A percentile compares a stretch with the other conserved stretches of the same genome.
These are phyloP conservation scores for Manis pentadactyla DNA, from an alignment of 2,797 vertebrate genomes.

Conservation along the genomic window DNA sequence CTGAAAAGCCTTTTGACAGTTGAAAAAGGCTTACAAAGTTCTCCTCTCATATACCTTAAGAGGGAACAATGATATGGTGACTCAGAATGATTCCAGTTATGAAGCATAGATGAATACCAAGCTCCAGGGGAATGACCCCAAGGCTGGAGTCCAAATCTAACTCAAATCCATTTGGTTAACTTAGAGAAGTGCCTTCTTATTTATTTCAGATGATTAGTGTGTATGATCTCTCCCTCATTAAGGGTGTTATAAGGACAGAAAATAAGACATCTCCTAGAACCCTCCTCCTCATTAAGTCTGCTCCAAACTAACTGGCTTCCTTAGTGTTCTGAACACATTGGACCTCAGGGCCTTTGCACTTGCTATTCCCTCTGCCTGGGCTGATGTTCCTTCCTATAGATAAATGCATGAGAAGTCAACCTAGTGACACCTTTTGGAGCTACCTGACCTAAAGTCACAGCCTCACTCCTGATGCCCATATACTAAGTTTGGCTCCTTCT, in stretches of 20 bases:
- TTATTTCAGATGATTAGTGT: neutral
- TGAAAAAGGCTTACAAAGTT: neutral
- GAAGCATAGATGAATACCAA: neutral
- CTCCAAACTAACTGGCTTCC: neutral
- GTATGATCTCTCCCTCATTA: neutral
- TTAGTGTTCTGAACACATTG: fast-evolving
- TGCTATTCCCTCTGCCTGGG: neutral
- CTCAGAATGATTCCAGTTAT: neutral
- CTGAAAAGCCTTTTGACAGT: too few relatives aligned
- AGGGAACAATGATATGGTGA: neutral
- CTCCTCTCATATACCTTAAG: neutral
- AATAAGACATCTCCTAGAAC: neutral
- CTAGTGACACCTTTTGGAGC: neutral
- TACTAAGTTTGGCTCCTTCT: neutral
- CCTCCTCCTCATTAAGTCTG: neutral
- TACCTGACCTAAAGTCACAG: neutral
- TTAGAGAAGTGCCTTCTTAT: neutral
- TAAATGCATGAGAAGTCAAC: neutral
- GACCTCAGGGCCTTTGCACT: neutral
- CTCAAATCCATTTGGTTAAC: neutral
- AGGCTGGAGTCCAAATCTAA: neutral
- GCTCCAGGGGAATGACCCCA: neutral
- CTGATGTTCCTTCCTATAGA: neutral
- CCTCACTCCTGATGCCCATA: neutral
- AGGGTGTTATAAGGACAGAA: neutral